Evolutionary conservation across 2,797 vertebrate species (phyloP).

Genomic region (Anisognathus igniventris): DNA sequence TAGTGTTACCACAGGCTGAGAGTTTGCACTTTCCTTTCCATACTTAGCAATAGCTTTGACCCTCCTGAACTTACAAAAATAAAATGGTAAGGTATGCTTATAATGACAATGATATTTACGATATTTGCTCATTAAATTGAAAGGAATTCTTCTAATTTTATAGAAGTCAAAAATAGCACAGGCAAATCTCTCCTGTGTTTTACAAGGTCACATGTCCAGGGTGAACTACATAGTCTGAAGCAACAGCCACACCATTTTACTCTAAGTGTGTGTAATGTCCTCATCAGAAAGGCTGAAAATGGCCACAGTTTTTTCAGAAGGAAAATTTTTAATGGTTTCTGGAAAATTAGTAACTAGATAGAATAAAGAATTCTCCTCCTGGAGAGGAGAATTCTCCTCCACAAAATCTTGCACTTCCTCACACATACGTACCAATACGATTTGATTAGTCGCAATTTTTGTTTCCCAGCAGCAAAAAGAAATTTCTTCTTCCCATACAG

Average conservation of each 20-base stretch:
- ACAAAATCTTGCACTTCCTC: not conserved
- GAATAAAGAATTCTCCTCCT: not conserved
- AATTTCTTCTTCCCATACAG: not conserved
- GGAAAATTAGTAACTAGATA: not conserved
- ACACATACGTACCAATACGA: not conserved
- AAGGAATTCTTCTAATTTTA: not conserved
- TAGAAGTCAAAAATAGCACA: not conserved
- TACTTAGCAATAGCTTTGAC: not conserved
- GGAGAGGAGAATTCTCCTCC: not conserved
- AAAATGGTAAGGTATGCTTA: not conserved
- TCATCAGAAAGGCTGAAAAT: not conserved
- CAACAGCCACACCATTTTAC: not conserved
- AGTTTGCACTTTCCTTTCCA: not conserved
- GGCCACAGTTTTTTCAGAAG: not conserved
- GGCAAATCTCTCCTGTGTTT: not conserved
- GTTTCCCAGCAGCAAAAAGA: not conserved
- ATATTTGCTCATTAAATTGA: not conserved
- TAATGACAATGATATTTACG: not conserved
- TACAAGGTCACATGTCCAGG: not conserved
- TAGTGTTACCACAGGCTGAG: not conserved
- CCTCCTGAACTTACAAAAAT: not conserved
- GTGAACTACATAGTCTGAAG: not conserved
- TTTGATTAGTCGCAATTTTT: not conserved
- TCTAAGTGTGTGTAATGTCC: not conserved
- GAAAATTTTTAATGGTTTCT: not conserved